Evolutionary conservation across 2,797 vertebrate species (phyloP), one percentile per base, ranked within the genome.

Genomic region (Anguilla marmorata): DNA sequence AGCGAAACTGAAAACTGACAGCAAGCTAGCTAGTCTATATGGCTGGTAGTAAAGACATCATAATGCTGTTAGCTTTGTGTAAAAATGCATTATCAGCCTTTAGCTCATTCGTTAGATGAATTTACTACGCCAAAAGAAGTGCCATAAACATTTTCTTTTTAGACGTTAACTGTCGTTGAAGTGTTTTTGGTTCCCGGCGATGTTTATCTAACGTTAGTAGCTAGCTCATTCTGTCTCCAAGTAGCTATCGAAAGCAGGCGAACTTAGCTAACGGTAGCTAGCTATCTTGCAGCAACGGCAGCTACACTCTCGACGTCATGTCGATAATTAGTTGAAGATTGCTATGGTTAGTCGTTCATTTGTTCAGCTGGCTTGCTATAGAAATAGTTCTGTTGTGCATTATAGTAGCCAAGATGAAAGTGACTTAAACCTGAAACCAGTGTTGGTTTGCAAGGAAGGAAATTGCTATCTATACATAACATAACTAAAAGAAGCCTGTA

Each of bases 141-240:
- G 16, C 12, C 12, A 37, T 2, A 37, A 16, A 76, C n/a, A 76
- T 79, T 21, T 6, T 41, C 33, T 79, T 41, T 3, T 88, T 86
- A 45, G 83, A 50, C 56, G 89, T 87, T 76, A 72, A 69, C 60
- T 50, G 88, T 84, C 79, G 90, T 24, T 82, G 12, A n/a, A 48
- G 1, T 50, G 21, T 82, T 82, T n/a, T 5, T 21, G 79, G 19
- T 33, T 82, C 37, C 19, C 37, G 30, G 16, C 30, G 72, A 76
- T 41, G 37, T 9, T 21, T 41, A 45, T 21, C 74, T 21, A 79
- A 79, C 16, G 74, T 30, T 76, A 12, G 33, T 30, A 72, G n/a
- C n/a, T 79, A 45, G 33, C 30, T 16, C 33, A 41, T 79, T 79
- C 14, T 37, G 41, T 37, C 74, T 69, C 14, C 72, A 76, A 76